These are phyloP conservation scores for Semibalanus balanoides DNA, from an alignment of 1,140 invertebrate genomes.

Conservation along the genomic window DNA sequence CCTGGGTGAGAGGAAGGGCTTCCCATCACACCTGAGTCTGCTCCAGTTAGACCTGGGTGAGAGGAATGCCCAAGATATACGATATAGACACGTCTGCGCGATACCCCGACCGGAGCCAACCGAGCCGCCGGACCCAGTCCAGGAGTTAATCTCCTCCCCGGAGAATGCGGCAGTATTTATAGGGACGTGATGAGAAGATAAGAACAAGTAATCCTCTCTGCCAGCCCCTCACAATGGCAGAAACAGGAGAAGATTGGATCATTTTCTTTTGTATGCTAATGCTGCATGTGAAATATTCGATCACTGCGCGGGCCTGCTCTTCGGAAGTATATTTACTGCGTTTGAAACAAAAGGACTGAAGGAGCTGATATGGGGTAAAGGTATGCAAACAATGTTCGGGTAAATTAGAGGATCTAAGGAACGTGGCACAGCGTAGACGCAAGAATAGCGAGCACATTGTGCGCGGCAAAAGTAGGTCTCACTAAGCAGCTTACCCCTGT, in stretches of 20 bases:
- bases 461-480: not conserved
- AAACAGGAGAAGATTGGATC: not conserved
- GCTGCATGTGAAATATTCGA: not conserved
- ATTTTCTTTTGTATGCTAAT: not conserved
- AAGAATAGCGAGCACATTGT: not conserved
- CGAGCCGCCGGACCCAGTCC: not conserved
- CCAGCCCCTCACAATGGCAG: not conserved
- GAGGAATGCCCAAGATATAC: not conserved
- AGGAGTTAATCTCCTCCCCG: not conserved
- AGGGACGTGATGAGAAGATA: not conserved
- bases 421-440: not conserved
- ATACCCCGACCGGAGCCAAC: too few species aligned
- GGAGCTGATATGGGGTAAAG: not conserved
- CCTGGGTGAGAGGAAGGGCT: too few species aligned
- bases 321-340: not conserved
- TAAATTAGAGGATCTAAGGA: not conserved
- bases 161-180: not conserved
- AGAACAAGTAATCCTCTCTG: not conserved
- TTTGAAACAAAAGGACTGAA: not conserved
- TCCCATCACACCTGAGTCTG: too few species aligned
- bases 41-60: not conserved
- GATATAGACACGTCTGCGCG: not conserved
- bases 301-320: not conserved
- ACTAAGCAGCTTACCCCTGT: not conserved
- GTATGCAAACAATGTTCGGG: not conserved